Evolutionary conservation across 1,140 invertebrate genomes (phyloP).

Genomic region (Macrostomum lignano): DNA sequence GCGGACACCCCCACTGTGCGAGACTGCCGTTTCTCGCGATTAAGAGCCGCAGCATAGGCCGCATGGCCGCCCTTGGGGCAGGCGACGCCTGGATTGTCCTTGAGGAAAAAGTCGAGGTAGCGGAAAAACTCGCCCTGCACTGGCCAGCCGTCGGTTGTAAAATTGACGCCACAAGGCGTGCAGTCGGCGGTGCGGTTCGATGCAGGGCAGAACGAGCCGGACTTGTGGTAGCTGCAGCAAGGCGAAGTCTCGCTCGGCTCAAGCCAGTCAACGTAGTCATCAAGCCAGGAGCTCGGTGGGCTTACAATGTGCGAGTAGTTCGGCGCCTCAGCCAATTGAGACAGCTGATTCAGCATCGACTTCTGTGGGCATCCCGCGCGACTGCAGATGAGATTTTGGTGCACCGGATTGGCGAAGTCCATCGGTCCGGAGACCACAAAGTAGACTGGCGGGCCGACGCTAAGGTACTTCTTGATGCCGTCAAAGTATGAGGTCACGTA

Average conservation of each 20-base stretch:
- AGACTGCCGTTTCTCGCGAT: too few relatives aligned
- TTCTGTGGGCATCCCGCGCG: conserved; percentile 40
- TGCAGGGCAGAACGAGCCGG: conserved; percentile 22
- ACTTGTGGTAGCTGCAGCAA: conserved; percentile 25
- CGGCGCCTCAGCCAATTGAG: conserved; percentile 37
- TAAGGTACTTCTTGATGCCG: conserved; percentile 41
- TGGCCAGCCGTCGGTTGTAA: conserved; percentile 15
- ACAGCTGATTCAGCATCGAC: conserved; percentile 55
- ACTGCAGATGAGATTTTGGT: conserved; percentile 52
- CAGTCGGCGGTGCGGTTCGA: conserved; percentile 12
- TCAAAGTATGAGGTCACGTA: conserved; percentile 52
- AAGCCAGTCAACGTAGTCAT: conserved; percentile 63
- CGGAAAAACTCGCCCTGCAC: conserved; percentile 36
- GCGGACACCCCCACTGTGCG: conserved; percentile 24
- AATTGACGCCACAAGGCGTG: conserved; percentile 13
- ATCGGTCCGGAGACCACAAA: conserved; percentile 51
- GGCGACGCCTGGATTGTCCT: conserved; percentile 41
- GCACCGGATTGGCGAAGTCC: conserved; percentile 36
- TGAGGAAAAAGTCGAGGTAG: conserved; percentile 48
- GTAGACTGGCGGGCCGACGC: conserved; percentile 59
- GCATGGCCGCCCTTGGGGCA: conserved; percentile 46
- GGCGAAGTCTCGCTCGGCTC: conserved; percentile 17
- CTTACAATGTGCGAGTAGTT: too few relatives aligned
- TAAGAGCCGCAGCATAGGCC: conserved; percentile 28
- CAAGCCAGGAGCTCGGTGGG: conserved; percentile 73